These are phyloP conservation scores for Anodontia alba DNA, from an alignment of 2,888 invertebrate genomes.

Conservation along the genomic window DNA sequence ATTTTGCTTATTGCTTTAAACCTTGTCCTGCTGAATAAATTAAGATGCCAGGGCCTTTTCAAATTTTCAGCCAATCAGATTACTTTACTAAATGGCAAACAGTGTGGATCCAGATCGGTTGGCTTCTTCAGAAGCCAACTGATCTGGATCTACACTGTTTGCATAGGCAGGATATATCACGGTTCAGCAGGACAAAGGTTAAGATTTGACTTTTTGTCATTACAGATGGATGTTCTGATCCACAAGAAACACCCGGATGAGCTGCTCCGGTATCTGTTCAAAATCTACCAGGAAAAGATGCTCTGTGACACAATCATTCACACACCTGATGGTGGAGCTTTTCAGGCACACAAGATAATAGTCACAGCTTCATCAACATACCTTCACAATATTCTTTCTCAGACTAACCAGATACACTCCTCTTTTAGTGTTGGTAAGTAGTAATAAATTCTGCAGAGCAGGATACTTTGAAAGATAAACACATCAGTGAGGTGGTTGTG, in stretches of 20 bases:
- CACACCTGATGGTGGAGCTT: constrained; percentile 36
- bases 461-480: background rate
- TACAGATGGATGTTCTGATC: constrained; percentile 38
- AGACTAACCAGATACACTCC: background rate
- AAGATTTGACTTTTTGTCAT: background rate
- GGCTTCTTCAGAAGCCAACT: too few species aligned
- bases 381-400: constrained; percentile 29
- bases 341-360: constrained; percentile 52
- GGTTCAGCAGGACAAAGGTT: too few species aligned
- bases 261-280: constrained; percentile 36
- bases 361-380: constrained; percentile 52
- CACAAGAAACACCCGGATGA: constrained; percentile 19
- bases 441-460: too few species aligned
- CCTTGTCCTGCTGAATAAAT: too few species aligned
- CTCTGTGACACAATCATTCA: constrained; percentile 51
- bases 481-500: too few species aligned
- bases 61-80: too few species aligned
- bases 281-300: constrained; percentile 43
- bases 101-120: too few species aligned
- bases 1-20: too few species aligned
- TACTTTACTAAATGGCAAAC: too few species aligned
- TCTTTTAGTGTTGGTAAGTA: constrained; percentile 3
- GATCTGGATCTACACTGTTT: too few species aligned
- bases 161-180: too few species aligned
- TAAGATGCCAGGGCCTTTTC: too few species aligned